phyloP scores from a whole-genome alignment of 2,888 invertebrate species.

The Charanyca ferruginea region DNA sequence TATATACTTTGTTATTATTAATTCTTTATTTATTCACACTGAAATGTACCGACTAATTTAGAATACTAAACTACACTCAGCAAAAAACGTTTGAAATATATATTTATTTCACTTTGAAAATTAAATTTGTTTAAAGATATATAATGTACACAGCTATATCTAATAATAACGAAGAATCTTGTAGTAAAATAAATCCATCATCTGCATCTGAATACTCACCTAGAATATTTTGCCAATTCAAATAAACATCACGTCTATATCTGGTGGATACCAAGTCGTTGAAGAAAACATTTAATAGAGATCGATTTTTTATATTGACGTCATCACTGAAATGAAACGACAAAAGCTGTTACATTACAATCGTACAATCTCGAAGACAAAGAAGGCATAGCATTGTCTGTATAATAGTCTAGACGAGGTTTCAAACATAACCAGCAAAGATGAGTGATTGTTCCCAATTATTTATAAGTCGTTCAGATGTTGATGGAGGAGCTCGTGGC shows the following conservation, averaged over 20 bases:
- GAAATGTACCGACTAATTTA: background rate
- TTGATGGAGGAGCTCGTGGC: no score
- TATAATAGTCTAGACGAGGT: conserved; percentile 18
- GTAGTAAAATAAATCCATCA: conserved; percentile 57
- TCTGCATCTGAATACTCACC: conserved; percentile 84
- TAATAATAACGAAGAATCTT: conserved; percentile 22
- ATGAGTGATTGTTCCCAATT: background rate
- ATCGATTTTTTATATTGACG: conserved; percentile 86
- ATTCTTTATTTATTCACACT: background rate
- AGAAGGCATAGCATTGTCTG: conserved; percentile 1
- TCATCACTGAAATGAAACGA: conserved; percentile 80
- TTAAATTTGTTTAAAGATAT: conserved; percentile 16
- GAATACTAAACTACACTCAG: conserved; percentile 1
- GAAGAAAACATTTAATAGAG: conserved; percentile 92
- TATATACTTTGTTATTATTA: no score
- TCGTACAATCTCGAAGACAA: background rate
- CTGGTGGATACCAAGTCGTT: conserved; percentile 93
- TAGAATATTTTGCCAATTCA: conserved; percentile 93
- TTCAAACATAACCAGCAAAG: conserved; percentile 5
- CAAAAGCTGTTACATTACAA: conserved; percentile 11
- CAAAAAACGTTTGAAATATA: background rate
- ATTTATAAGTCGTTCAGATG: background rate
- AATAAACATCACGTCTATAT: conserved; percentile 92
- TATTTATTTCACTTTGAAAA: conserved; percentile 5
- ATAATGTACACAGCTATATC: background rate